These are phyloP conservation scores for Leuciscus waleckii DNA, from an alignment of 2,797 vertebrate genomes.

Conservation along the genomic window DNA sequence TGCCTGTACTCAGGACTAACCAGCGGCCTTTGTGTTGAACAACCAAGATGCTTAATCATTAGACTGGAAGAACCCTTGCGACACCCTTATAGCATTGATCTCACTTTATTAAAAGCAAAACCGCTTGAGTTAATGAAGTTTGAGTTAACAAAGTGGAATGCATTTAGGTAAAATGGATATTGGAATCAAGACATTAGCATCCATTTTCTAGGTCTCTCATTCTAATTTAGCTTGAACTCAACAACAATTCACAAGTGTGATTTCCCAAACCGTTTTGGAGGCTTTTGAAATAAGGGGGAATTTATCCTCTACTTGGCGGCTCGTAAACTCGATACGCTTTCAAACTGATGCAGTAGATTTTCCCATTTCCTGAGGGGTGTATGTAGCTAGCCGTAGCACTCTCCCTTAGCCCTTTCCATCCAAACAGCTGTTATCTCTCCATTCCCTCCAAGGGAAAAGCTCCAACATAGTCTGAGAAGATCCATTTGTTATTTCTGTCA, in stretches of 20 bases:
- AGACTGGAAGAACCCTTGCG: background rate
- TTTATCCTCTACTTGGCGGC: background rate
- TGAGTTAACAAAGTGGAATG: slow-evolving; percentile 11
- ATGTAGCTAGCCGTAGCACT: slow-evolving; percentile 37
- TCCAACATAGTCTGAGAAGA: slow-evolving; percentile 16
- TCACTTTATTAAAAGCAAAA: slow-evolving; percentile 10
- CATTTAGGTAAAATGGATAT: slow-evolving; percentile 17
- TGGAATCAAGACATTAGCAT: slow-evolving; percentile 26
- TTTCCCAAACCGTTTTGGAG: slow-evolving; percentile 2
- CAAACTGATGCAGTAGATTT: slow-evolving; percentile 37
- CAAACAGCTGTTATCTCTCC: slow-evolving; percentile 52
- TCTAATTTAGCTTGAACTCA: slow-evolving; percentile 20
- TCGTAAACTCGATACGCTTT: background rate
- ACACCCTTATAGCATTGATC: slow-evolving; percentile 1
- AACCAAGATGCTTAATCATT: slow-evolving; percentile 23
- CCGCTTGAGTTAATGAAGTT: background rate
- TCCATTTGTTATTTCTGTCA: slow-evolving; percentile 48
- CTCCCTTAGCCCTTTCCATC: slow-evolving; percentile 14
- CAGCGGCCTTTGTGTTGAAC: slow-evolving; percentile 20
- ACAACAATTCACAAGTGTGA: slow-evolving; percentile 14
- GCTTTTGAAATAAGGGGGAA: background rate
- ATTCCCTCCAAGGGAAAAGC: slow-evolving; percentile 27
- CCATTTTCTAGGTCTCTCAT: slow-evolving; percentile 1
- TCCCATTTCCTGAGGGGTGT: slow-evolving; percentile 34
- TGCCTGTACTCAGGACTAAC: background rate